Base-by-base conservation (phyloP, 53 echinoderm and acorn worm species). In the Luidia sarsii region DNA sequence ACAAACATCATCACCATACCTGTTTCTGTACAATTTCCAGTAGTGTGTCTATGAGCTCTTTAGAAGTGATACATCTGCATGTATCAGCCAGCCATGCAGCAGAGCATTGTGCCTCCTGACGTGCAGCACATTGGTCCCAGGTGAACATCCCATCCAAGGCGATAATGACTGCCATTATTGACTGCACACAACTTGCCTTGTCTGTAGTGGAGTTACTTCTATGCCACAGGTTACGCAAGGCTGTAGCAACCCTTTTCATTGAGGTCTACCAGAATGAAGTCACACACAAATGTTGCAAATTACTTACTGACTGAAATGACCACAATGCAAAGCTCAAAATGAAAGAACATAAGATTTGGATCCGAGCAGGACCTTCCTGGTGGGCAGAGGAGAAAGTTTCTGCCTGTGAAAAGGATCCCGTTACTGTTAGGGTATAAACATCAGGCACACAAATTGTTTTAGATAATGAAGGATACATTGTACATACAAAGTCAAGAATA, bases 11-110 rank as follows among this genome's bases (percentile, higher is more conserved):
- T n/a, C n/a, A n/a, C n/a, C n/a, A n/a, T 39, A 77, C 77, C 77
- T 77, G 59, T 60, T 77, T 77, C 60, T 31, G 4, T 10, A 68
- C 49, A 25, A 80, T 80, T 37, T 86, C 80, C 19, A 86, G 54
- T 49, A 86, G 62, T 4, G 56, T 8, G 46, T 86, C 64, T 11
- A 68, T 21, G 15, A 86, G 59, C 7, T 80, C 87, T 15, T 27
- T 56, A 34, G 68, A 19, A 24, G 69, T 86, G 21, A 80, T 46
- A 22, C 28, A 16, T 30, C 57, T 37, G 38, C 54, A 79, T 0
- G 46, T 65, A 27, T 11, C 67, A n/a, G 79, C 67, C 57, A 66
- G 43, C 68, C 86, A 79, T 14, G 24, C 10, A 29, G 49, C 25
- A 20, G 59, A 62, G 8, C 57, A 57, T 33, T 56, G 14, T n/a